Evolutionary conservation across 1,140 invertebrate genomes (phyloP).

Genomic region (Plectus sambesii): DNA sequence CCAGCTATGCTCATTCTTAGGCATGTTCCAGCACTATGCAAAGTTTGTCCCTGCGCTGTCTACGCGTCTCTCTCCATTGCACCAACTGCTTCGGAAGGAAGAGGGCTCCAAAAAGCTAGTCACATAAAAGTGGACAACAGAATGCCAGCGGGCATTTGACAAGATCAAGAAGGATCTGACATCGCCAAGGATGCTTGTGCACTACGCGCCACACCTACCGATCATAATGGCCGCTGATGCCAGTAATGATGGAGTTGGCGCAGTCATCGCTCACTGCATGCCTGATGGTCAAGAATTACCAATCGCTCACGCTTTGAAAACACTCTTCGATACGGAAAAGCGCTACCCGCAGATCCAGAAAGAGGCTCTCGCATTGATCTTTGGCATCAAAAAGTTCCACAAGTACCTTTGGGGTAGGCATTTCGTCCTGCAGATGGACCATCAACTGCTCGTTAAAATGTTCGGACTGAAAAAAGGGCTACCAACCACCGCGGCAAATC

Average conservation of each 20-base stretch:
- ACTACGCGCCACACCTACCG: slow-evolving; percentile 44
- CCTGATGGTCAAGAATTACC: slow-evolving; percentile 46
- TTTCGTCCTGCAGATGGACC: slow-evolving; percentile 49
- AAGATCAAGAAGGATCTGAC: slow-evolving; percentile 35
- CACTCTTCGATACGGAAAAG: slow-evolving; percentile 47
- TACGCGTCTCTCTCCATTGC: slow-evolving; percentile 11
- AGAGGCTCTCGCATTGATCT: slow-evolving; percentile 51
- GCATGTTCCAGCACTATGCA: slow-evolving; percentile 27
- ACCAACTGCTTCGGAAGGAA: slow-evolving; percentile 16
- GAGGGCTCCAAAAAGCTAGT: too few relatives aligned
- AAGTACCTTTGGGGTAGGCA: slow-evolving; percentile 49
- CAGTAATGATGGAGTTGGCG: slow-evolving; percentile 48
- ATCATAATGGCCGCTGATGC: slow-evolving; percentile 49
- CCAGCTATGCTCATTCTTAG: slow-evolving; percentile 33
- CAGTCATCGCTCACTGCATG: slow-evolving; percentile 49
- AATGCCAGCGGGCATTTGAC: slow-evolving; percentile 23
- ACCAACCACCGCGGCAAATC: slow-evolving; percentile 35
- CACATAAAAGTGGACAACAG: slow-evolving; percentile 10
- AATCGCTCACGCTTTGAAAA: slow-evolving; percentile 48
- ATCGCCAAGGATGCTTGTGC: slow-evolving; percentile 28
- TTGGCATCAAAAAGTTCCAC: slow-evolving; percentile 50
- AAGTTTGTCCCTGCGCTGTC: slow-evolving; percentile 16
- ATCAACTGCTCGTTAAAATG: slow-evolving; percentile 47
- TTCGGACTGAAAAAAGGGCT: slow-evolving; percentile 43
- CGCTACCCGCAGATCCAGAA: slow-evolving; percentile 52